These are phyloP conservation scores for Tiliacea aurago DNA, from an alignment of 2,888 invertebrate genomes.

Conservation along the genomic window DNA sequence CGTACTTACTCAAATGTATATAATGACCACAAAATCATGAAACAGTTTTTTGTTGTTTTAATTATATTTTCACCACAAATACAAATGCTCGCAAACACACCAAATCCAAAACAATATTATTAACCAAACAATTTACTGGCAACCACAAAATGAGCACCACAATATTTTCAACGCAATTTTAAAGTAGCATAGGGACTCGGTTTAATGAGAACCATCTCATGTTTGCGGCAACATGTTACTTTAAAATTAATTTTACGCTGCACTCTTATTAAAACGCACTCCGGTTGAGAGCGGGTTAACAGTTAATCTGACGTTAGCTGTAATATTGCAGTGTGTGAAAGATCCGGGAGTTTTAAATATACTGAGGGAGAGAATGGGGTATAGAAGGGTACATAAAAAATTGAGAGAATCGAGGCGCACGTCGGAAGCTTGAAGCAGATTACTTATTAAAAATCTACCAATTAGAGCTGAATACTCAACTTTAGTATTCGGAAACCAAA, in stretches of 20 bases:
- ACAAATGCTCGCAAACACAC: background rate
- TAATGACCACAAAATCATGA: too few relatives aligned
- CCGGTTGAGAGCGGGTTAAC: slow-evolving; percentile 7
- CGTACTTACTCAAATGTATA: background rate
- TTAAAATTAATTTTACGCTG: slow-evolving; percentile 53
- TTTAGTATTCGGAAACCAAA: background rate
- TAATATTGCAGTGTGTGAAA: slow-evolving; percentile 26
- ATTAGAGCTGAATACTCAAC: background rate
- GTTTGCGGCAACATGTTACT: slow-evolving; percentile 38
- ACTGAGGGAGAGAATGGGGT: background rate
- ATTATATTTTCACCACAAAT: background rate
- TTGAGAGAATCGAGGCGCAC: background rate
- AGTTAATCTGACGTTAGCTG: slow-evolving; percentile 35
- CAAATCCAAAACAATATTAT: background rate
- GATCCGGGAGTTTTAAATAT: background rate
- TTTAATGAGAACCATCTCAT: slow-evolving; percentile 62
- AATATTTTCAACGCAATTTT: slow-evolving; percentile 32
- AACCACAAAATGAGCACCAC: slow-evolving; percentile 18
- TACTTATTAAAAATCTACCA: background rate
- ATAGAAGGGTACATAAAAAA: too few relatives aligned
- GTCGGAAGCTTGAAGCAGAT: background rate
- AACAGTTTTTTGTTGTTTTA: background rate
- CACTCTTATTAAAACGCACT: slow-evolving; percentile 55
- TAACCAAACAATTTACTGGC: slow-evolving; percentile 3
- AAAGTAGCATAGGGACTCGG: slow-evolving; percentile 38